Evolutionary conservation across 2,797 vertebrate species (phyloP).

Genomic region (Allobates femoralis): DNA sequence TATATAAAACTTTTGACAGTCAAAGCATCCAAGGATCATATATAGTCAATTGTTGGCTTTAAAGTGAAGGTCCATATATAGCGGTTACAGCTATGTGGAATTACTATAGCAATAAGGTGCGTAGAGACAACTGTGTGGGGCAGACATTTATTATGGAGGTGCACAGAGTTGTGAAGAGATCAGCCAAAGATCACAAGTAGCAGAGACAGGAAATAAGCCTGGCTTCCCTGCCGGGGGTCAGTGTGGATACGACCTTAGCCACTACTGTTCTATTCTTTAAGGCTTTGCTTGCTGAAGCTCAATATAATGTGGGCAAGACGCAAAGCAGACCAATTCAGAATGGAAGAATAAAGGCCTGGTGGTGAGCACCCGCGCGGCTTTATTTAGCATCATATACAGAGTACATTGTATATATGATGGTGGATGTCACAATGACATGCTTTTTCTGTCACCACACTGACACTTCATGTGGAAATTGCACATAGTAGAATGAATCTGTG

Average conservation of each 20-base stretch:
- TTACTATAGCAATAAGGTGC: not conserved
- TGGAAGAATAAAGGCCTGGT: not conserved
- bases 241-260: not conserved
- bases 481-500: not conserved
- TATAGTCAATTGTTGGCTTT: not conserved
- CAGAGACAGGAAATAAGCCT: conserved; percentile 28
- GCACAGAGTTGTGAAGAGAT: not conserved
- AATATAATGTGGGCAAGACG: not conserved
- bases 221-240: conserved; percentile 36
- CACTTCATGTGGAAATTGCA: not conserved
- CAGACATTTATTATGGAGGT: not conserved
- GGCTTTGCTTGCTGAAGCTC: conserved; percentile 25
- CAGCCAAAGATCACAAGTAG: conserved; percentile 41
- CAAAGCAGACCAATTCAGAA: not conserved
- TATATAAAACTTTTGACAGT: not conserved
- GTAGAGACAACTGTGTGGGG: not conserved
- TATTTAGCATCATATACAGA: not conserved
- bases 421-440: conserved; percentile 10
- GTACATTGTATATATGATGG: too few relatives aligned
- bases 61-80: not conserved
- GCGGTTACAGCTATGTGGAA: not conserved
- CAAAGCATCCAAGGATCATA: not conserved
- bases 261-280: not conserved
- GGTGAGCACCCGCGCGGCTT: not conserved
- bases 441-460: conserved; percentile 15